These are phyloP conservation scores for Apantesis nais DNA, from an alignment of 2,888 invertebrate species.

Conservation along the genomic window DNA sequence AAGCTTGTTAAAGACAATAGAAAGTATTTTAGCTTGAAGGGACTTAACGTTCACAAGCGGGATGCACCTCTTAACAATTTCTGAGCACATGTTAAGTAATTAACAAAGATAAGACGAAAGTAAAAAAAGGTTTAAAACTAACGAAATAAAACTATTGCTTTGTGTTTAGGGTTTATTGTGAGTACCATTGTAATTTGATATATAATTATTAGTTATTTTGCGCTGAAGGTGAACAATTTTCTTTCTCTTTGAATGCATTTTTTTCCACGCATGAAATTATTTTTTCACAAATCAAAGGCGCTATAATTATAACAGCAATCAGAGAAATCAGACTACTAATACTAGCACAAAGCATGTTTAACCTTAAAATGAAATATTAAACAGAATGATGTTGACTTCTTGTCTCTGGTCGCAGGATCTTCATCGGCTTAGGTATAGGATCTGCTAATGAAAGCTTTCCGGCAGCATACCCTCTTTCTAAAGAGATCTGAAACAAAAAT, in stretches of 20 bases:
- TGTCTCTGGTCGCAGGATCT: not conserved
- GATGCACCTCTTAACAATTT: not conserved
- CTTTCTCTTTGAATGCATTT: not conserved
- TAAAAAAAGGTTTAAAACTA: not conserved
- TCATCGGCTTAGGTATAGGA: not conserved
- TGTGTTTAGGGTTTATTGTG: conserved; percentile 7
- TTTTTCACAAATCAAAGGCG: conserved; percentile 17
- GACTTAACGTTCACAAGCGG: conserved; percentile 12
- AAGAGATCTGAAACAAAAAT: conserved; percentile 62
- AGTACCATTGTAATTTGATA: not conserved
- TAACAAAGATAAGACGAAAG: not conserved
- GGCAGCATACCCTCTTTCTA: not conserved
- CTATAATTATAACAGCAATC: conserved; percentile 2
- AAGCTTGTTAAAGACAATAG: conserved; percentile 20
- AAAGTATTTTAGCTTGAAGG: conserved; percentile 34
- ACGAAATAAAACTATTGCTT: conserved; percentile 1
- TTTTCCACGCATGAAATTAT: conserved; percentile 6
- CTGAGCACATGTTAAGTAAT: conserved; percentile 2
- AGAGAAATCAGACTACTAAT: not conserved
- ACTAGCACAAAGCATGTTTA: conserved; percentile 9
- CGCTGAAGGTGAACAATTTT: not conserved
- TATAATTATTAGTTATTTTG: not conserved
- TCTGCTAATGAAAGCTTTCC: not conserved
- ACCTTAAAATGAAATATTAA: not conserved
- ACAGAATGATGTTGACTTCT: not conserved